phyloP scores from a whole-genome alignment of 1,140 invertebrate species.

The Pachypeltis micranthus region DNA sequence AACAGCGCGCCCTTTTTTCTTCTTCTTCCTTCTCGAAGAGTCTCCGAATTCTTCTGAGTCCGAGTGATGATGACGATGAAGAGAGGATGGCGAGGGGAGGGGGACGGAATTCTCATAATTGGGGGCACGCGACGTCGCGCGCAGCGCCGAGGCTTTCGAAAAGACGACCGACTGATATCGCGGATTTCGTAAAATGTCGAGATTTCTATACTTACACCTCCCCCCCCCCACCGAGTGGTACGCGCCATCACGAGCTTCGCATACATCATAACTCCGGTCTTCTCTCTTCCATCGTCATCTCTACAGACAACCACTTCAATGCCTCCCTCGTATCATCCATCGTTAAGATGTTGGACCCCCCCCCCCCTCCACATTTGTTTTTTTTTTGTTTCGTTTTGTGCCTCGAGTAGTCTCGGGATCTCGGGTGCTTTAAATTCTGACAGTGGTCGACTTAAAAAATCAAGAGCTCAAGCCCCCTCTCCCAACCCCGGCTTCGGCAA shows the following conservation, averaged over 20 bases:
- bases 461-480: too few relatives aligned
- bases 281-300: neutral
- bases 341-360: neutral
- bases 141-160: neutral
- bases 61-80: too few relatives aligned
- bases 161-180: neutral
- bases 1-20: too few relatives aligned
- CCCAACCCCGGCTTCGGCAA: too few relatives aligned
- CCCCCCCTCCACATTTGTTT: too few relatives aligned
- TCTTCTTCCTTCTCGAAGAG: neutral
- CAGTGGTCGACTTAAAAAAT: too few relatives aligned
- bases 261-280: neutral
- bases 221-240: neutral
- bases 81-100: too few relatives aligned
- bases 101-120: conserved; percentile 8
- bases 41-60: conserved; percentile 11
- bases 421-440: conserved; percentile 3
- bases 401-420: neutral
- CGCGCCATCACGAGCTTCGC: neutral
- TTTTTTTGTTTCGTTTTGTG: neutral
- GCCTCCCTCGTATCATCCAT: neutral
- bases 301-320: neutral
- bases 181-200: neutral
- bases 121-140: conserved; percentile 4
- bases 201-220: neutral